Evolutionary conservation across 2,888 invertebrate genomes (phyloP), one percentile per base, ranked within the genome.

Genomic region (Chalcis sispes): DNA sequence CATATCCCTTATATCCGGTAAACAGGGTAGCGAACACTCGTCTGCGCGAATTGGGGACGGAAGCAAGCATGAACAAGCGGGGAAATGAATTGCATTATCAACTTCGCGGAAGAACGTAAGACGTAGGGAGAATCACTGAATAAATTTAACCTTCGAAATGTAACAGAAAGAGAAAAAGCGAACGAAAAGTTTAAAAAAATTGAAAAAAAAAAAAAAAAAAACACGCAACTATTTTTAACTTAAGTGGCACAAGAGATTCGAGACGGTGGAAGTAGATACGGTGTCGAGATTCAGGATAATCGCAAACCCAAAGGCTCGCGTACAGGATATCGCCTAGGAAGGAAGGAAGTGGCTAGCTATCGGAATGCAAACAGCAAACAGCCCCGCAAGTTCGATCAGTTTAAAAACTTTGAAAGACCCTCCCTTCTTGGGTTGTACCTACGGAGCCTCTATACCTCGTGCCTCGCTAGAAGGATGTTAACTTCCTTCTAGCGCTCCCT

Each of bases 341-440:
- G 46, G 78, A 78, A 80, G 78, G 77, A 82, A 81, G 79, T 80
- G 76, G 77, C 77, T 77, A 50, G 79, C 81, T 80, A 82, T 84
- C 81, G 82, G 82, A 83, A 84, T 83, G 83, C 83, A 83, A 83
- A 83, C 83, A 82, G 81, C 82, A 79, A 62, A 62, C 54, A 56
- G 50, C 27, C 36, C 27, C 50, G 56, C 61, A 66, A 78, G 58
- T 78, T 75, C 75, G 61, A 72, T 72, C 72, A 67, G 72, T 72
- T 67, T 10, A 70, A 62, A 70, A 77, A 74, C 74, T 77, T 69
- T 15, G 52, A 23, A 42, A 50, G 67, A 48, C 36, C 20, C 36
- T 36, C 59, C 42, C 42, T n/a, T 52, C 59, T n/a, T n/a, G n/a
- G n/a, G 2, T 13, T n/a, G n/a, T n/a, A n/a, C n/a, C n/a, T n/a